phyloP scores from a whole-genome alignment of 2,113 vertebrate genomes.

The Chaetodon auriga region DNA sequence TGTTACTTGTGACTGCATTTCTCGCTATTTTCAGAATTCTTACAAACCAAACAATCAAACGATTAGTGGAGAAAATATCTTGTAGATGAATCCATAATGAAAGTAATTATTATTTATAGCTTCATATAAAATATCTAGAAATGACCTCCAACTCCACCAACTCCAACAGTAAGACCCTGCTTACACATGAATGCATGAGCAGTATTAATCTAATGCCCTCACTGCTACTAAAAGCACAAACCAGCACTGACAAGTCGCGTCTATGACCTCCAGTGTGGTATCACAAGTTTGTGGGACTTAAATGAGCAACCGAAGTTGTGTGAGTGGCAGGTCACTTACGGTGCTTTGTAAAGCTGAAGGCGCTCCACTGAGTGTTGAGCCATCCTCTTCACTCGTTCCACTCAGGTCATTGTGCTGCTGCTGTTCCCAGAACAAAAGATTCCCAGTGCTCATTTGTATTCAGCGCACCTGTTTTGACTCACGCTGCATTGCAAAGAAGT shows the following conservation, averaged over 20 bases:
- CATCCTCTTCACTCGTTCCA: slow-evolving; percentile 36
- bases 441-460: slow-evolving; percentile 42
- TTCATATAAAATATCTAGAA: not conserved
- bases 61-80: not conserved
- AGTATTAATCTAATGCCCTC: not conserved
- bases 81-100: not conserved
- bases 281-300: not conserved
- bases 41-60: not conserved
- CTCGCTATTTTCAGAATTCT: not conserved
- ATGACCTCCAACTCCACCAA: not conserved
- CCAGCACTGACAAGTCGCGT: not conserved
- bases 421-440: slow-evolving; percentile 43
- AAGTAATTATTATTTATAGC: not conserved
- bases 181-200: not conserved
- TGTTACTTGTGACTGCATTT: not conserved
- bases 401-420: slow-evolving; percentile 54
- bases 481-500: slow-evolving; percentile 20
- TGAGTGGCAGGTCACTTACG: slow-evolving; percentile 65
- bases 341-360: slow-evolving; percentile 52
- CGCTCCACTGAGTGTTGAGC: slow-evolving; percentile 37
- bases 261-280: not conserved
- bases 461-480: slow-evolving; percentile 25
- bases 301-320: slow-evolving; percentile 31
- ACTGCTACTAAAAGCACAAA: not conserved
- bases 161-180: not conserved